Evolutionary conservation across 1,140 invertebrate genomes (phyloP), one percentile per base, ranked within the genome.

Genomic region (Microplitis demolitor): DNA sequence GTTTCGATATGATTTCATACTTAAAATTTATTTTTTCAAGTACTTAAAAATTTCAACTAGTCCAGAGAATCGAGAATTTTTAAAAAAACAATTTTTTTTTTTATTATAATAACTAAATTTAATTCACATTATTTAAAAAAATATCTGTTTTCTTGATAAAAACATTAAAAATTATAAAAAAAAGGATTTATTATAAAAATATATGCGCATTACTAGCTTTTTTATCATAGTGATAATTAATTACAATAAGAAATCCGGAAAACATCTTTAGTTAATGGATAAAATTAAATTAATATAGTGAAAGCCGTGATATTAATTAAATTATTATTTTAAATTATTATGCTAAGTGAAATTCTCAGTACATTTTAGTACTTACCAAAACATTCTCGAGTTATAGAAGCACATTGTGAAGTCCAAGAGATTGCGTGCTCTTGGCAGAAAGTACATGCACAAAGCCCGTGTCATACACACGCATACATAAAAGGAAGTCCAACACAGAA

Each of bases 391-490:
- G 39, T 64, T 62, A 54, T 71, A 51, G 56, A 70, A 37, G 24
- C 61, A 63, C 50, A n/a, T 31, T 35, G 3, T 31, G 37, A 35
- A 50, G 33, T 39, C 50, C 14, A 45, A 69, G 58, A 58, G 58
- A 39, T 51, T 14, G 24, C 14, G 45, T 53, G 14, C 31, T 62
- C 13, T 64, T 62, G 51, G 50, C n/a, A 50, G 60, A 54, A 35
- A 63, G 60, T 33, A 50, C 62, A 71, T 71, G 69, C 50, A 71
- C 33, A 64, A 71, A 71, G 60, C 69, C 34, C 60, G 64, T 71
- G 61, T 64, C 69, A 71, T 34, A 24, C 9, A 51, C 13, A 64
- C n/a, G 16, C 51, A 5, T 9, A 16, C 35, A 33, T 53, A 16
- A 66, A 31, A 6, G 24, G 53, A n/a, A 50, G n/a, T 64, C 14